Conservation (phyloP, 1,140 invertebrate species). For the Palaemon carinicauda region DNA sequence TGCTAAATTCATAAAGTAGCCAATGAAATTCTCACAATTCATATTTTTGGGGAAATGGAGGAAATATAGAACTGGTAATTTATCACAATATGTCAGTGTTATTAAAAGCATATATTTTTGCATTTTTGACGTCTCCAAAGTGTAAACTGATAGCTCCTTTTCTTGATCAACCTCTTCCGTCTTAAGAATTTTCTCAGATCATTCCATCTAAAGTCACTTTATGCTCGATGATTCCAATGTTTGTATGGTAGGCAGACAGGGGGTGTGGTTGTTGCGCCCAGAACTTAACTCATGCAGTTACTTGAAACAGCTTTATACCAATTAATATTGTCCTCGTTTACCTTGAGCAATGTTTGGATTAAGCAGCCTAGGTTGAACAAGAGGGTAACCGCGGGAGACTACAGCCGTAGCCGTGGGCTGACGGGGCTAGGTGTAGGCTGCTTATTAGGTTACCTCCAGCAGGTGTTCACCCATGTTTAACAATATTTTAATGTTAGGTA, state of each 20-base stretch:
- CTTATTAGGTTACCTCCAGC: slow-evolving; percentile 10
- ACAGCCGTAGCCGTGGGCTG: slow-evolving; percentile 51
- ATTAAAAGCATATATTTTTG: slow-evolving; percentile 60
- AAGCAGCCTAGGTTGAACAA: not conserved
- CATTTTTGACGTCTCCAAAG: slow-evolving; percentile 58
- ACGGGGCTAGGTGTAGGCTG: slow-evolving; percentile 39
- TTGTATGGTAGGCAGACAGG: slow-evolving; percentile 56
- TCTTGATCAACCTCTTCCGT: slow-evolving; percentile 45
- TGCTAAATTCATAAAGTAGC: slow-evolving; percentile 51
- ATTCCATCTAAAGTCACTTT: slow-evolving; percentile 49
- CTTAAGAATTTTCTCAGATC: slow-evolving; percentile 51
- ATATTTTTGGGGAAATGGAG: slow-evolving; percentile 55
- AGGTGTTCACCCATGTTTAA: slow-evolving; percentile 27
- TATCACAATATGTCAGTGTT: slow-evolving; percentile 56
- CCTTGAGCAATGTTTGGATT: slow-evolving; percentile 39
- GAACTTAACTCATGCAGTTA: slow-evolving; percentile 49
- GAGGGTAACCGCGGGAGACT: slow-evolving; percentile 51
- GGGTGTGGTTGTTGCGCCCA: slow-evolving; percentile 55
- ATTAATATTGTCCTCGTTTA: slow-evolving; percentile 52
- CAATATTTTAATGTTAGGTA: slow-evolving; percentile 28
- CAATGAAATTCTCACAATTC: slow-evolving; percentile 47
- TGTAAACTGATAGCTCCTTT: slow-evolving; percentile 55
- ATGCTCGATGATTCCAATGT: slow-evolving; percentile 56
- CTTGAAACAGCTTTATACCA: slow-evolving; percentile 48
- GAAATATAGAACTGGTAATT: slow-evolving; percentile 50